Base-by-base conservation (phyloP, 1,140 invertebrate genomes). In the Berghia stephanieae region DNA sequence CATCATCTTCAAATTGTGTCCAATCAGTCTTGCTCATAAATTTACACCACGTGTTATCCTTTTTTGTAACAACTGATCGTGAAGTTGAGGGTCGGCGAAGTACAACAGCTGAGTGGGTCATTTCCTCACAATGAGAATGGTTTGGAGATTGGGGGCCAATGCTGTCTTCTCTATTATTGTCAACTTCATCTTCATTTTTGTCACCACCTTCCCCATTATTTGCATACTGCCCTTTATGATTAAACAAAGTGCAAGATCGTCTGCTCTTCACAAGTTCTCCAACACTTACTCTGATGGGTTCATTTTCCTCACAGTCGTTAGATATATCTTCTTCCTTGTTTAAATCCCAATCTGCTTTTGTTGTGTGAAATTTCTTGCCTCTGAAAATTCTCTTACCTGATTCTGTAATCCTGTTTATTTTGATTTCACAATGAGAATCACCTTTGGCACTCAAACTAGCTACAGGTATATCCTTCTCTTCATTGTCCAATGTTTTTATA, bases 181-280 rank as follows among this genome's bases (percentile, higher is more conserved):
- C n/a, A n/a, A 67, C 21, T 6, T 38, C n/a, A 40, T 38, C 2
- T 40, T 6, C 24, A 34, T 67, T 40, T n/a, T 2, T 21, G 2
- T 55, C 49, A 55, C 27, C 42, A 3, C 71, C 71, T n/a, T 73
- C 71, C 27, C 71, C 71, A 40, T 34, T 40, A 43, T 73, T 57
- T 21, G 74, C 63, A 60, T 76, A 76, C 74, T 76, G 74, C 13
- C 74, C 74, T 8, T 46, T 8, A 44, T 76, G 74, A 24, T 76
- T 76, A 31, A 76, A 76, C 40, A 76, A 2, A 10, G 74, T 76
- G 40, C 74, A 76, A 18, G 74, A 76, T 24, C 74, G n/a, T 31
- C 74, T 67, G 21, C 24, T 66, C 34, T 76, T 76, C 27, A 76
- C 74, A 68, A 42, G 16, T 49, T 76, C 74, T 42, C 60, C 74